Conservation (phyloP, 1,140 invertebrate species). For the Schlechtendalia chinensis region DNA sequence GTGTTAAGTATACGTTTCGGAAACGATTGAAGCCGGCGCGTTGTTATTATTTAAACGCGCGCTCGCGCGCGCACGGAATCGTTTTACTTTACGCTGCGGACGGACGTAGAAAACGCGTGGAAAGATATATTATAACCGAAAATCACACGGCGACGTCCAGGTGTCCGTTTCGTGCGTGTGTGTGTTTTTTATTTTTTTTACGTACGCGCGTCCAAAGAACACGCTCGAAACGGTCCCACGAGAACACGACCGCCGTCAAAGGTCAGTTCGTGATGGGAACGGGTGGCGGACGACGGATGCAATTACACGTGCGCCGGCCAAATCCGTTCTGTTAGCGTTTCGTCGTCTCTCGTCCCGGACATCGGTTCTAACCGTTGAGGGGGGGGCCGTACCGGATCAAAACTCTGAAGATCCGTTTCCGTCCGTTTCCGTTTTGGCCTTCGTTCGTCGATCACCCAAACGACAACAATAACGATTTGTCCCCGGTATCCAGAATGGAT, state of each 20-base stretch:
- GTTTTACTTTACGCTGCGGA: conserved; percentile 5
- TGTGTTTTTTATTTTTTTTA: too few relatives aligned
- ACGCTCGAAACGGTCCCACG: conserved; percentile 12
- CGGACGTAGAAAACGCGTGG: not conserved
- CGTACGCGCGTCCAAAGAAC: too few relatives aligned
- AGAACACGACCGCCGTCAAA: conserved; percentile 38
- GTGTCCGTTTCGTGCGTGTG: conserved; percentile 39
- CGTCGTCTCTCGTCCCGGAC: too few relatives aligned
- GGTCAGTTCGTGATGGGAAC: conserved; percentile 46
- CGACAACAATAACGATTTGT: too few relatives aligned
- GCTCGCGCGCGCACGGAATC: conserved; percentile 30
- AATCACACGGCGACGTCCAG: conserved; percentile 28
- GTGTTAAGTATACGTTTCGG: conserved; percentile 46
- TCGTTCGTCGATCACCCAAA: too few relatives aligned
- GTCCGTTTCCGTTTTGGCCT: too few relatives aligned
- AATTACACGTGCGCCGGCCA: conserved; percentile 29
- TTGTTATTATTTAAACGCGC: conserved; percentile 35
- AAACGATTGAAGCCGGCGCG: conserved; percentile 44
- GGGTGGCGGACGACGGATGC: conserved; percentile 32
- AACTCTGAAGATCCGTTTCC: too few relatives aligned
- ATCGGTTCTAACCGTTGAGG: too few relatives aligned
- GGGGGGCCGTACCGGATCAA: too few relatives aligned
- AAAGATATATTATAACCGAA: not conserved
- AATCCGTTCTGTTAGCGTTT: too few relatives aligned
- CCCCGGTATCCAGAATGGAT: too few relatives aligned